These are phyloP conservation scores for Stictocephala bisonia DNA, from an alignment of 2,888 invertebrate genomes.

Conservation along the genomic window DNA sequence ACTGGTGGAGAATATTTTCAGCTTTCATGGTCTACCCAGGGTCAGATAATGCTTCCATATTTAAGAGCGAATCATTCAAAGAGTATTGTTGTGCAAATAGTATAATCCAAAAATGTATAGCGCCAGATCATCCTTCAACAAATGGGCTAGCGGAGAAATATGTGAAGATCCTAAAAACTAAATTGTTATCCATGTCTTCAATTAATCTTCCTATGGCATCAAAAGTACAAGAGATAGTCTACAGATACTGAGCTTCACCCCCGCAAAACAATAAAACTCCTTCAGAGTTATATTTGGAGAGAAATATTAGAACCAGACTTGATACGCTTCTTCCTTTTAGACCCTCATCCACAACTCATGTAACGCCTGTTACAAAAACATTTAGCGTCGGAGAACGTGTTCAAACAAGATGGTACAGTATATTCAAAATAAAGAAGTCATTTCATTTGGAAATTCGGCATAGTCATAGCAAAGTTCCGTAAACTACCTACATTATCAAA, in stretches of 20 bases:
- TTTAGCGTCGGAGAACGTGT: slow-evolving; percentile 36
- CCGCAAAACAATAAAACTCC: slow-evolving; percentile 29
- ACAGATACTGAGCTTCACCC: slow-evolving; percentile 48
- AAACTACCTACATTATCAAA: slow-evolving; percentile 37
- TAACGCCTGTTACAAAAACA: not conserved
- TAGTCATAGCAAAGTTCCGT: slow-evolving; percentile 13
- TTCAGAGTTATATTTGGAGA: slow-evolving; percentile 44
- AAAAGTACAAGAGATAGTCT: slow-evolving; percentile 17
- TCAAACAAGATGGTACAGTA: slow-evolving; percentile 5
- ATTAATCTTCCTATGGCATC: not conserved
- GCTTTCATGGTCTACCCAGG: slow-evolving; percentile 42
- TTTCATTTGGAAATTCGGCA: slow-evolving; percentile 32
- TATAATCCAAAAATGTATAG: slow-evolving; percentile 46
- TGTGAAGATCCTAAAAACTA: slow-evolving; percentile 47
- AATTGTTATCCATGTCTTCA: slow-evolving; percentile 43
- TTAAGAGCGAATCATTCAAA: slow-evolving; percentile 48
- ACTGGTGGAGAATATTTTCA: slow-evolving; percentile 48
- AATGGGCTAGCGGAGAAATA: slow-evolving; percentile 54
- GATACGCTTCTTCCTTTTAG: slow-evolving; percentile 10
- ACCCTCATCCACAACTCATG: not conserved
- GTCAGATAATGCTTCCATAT: slow-evolving; percentile 53
- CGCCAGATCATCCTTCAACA: slow-evolving; percentile 49
- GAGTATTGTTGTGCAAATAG: slow-evolving; percentile 46
- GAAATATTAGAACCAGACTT: slow-evolving; percentile 40
- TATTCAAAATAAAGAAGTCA: not conserved